phyloP scores from a whole-genome alignment of 2,113 vertebrate species.

The Pygoscelis adeliae region DNA sequence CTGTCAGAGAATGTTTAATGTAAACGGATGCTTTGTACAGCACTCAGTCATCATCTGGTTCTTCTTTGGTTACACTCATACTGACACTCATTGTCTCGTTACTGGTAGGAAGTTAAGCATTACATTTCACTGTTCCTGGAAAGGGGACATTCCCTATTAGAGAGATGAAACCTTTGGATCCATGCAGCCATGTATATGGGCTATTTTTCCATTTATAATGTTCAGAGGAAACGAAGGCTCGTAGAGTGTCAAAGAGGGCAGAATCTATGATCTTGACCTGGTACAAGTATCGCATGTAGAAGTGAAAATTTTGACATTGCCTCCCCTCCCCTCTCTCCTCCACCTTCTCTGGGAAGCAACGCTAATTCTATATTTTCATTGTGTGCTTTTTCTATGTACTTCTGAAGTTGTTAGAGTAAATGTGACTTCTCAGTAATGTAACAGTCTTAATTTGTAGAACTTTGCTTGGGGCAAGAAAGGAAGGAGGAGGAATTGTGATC shows the following conservation, averaged over 20 bases:
- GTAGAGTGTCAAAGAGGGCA: rapidly evolving
- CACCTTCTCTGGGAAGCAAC: neutral
- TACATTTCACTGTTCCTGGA: neutral
- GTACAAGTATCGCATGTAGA: neutral
- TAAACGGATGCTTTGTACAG: neutral
- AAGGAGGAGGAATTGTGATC: neutral
- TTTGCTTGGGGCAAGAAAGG: neutral
- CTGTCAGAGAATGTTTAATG: neutral
- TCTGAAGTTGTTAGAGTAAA: neutral
- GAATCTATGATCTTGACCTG: neutral
- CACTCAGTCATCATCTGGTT: neutral
- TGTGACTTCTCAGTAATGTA: neutral
- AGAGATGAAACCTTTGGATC: neutral
- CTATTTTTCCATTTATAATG: rapidly evolving
- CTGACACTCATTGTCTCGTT: rapidly evolving
- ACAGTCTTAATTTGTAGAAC: neutral
- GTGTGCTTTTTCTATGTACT: neutral
- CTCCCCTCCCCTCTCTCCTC: neutral
- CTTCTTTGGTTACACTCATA: rapidly evolving
- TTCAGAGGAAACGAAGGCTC: neutral
- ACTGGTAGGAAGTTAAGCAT: neutral
- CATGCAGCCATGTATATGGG: neutral
- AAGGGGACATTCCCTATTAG: neutral
- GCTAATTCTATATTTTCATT: neutral
- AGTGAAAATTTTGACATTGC: neutral